Base-by-base conservation (phyloP, 2,888 invertebrate genomes). In the Pseudoips prasinana region DNA sequence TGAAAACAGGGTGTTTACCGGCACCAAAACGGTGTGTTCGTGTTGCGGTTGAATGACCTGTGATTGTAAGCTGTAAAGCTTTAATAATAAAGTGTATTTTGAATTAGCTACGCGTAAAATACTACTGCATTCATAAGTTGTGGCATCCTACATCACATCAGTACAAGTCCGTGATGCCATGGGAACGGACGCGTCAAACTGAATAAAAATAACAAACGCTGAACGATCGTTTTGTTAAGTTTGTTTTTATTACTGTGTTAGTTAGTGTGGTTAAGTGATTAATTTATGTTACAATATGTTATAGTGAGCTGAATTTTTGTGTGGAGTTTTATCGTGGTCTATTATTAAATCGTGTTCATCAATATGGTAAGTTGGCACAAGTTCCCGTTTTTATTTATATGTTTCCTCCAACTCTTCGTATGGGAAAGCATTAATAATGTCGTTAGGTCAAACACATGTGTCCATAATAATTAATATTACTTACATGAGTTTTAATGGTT, bases 341-440 rank as follows among this genome's bases (percentile, higher is more conserved):
- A 26, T 18, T 8, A 17, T 9, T 18, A 19, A 26, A 9, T 8
- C 1, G 35, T 33, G 24, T 40, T 1, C 25, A 32, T 36, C 52
- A 29, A 36, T 41, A 62, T 62, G 62, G 62, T 62, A 58, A 62
- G 61, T 61, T 59, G 58, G 56, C 49, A 58, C 33, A 33, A 35
- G 39, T 45, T 46, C 25, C 25, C 6, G 24, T 34, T 42, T 46
- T 42, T 51, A 38, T 46, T 46, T n/a, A n/a, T n/a, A n/a, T 46
- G 25, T 42, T 41, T 41, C 28, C 7, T 47, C 32, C 25, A 28
- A 22, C 7, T 29, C 10, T 43, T 8, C 26, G 17, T 31, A 29
- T 24, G 17, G 11, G 22, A 3, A 39, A 32, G 8, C 5, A 3
- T 10, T n/a, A n/a, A n/a, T n/a, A n/a, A n/a, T n/a, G n/a, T n/a